A percentile compares a stretch with the other conserved stretches of the same genome.
These are phyloP conservation scores for Sceloporus tristichus DNA, from an alignment of 2,113 vertebrate species.

Conservation along the genomic window DNA sequence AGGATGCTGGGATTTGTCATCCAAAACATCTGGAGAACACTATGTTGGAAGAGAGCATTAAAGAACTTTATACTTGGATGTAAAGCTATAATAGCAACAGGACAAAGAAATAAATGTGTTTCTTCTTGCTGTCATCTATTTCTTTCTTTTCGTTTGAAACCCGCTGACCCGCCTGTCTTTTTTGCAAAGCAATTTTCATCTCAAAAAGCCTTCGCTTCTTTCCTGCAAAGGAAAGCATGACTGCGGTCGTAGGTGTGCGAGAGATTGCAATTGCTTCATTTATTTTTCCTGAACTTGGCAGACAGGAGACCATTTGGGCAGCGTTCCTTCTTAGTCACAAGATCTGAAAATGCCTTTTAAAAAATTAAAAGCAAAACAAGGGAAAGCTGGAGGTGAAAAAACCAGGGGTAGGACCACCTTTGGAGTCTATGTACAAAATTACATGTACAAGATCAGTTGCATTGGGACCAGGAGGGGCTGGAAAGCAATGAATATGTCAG, in stretches of 20 bases:
- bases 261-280: neutral
- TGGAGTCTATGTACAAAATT: neutral
- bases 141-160: too few species aligned
- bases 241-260: neutral
- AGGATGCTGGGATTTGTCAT: too few species aligned
- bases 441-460: neutral
- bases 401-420: neutral
- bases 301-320: neutral
- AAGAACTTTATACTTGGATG: too few species aligned
- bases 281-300: constrained; percentile 5
- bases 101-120: too few species aligned
- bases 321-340: neutral
- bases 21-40: too few species aligned
- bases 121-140: too few species aligned
- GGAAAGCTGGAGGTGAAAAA: neutral
- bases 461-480: too few species aligned
- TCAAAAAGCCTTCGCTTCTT: neutral
- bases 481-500: neutral
- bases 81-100: too few species aligned
- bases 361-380: neutral
- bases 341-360: neutral
- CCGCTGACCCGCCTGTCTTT: too few species aligned
- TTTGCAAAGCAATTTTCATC: too few species aligned
- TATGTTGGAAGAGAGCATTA: too few species aligned
- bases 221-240: neutral